These are phyloP conservation scores for Illadopsis cleaveri DNA, from an alignment of 2,113 vertebrate genomes.

Conservation along the genomic window DNA sequence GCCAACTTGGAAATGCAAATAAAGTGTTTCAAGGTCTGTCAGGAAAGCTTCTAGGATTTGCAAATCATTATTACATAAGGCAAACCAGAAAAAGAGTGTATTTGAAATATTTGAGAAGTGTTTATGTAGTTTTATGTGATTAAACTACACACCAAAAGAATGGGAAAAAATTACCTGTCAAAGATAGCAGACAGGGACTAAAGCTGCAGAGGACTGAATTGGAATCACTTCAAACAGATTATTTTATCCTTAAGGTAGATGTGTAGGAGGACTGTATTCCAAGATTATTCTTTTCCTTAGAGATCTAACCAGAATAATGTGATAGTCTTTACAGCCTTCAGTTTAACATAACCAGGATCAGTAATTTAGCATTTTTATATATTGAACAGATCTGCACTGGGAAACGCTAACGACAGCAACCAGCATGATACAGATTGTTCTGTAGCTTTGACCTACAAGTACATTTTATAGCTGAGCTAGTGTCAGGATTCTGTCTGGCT, in stretches of 20 bases:
- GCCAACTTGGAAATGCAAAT: not conserved
- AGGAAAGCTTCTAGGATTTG: not conserved
- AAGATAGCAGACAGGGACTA: not conserved
- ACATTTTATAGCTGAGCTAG: not conserved
- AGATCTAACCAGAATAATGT: not conserved
- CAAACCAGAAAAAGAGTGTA: not conserved
- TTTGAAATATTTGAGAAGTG: not conserved
- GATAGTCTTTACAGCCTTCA: not conserved
- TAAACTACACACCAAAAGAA: not conserved
- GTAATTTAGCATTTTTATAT: not conserved
- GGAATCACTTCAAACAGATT: not conserved
- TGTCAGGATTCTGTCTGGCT: slow-evolving; percentile 12
- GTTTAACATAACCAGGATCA: not conserved
- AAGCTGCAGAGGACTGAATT: not conserved
- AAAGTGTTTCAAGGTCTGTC: not conserved
- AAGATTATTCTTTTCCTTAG: not conserved
- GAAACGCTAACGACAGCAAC: not conserved
- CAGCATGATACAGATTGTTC: not conserved
- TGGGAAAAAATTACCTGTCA: not conserved
- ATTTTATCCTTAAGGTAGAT: not conserved
- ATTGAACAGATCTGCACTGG: not conserved
- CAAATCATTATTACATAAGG: not conserved
- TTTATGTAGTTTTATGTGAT: not conserved
- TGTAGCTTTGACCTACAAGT: slow-evolving; percentile 20
- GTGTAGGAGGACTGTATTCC: not conserved